Evolutionary conservation across 2,888 invertebrate genomes (phyloP).

Genomic region (Hyalella azteca): DNA sequence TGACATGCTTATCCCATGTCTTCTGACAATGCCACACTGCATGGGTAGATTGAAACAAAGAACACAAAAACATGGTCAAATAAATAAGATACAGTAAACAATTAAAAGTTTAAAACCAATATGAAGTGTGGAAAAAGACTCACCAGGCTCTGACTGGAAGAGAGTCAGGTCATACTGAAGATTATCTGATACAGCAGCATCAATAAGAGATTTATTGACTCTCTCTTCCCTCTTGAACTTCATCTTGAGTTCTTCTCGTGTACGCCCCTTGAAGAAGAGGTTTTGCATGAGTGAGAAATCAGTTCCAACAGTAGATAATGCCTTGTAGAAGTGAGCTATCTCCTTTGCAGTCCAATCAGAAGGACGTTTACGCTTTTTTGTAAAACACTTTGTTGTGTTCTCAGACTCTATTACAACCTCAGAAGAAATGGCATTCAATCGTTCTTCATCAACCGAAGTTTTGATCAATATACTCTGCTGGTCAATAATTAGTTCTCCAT

Average conservation of each 20-base stretch:
- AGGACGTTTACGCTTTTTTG: constrained; percentile 70
- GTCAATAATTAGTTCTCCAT: constrained; percentile 84
- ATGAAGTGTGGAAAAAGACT: too few species aligned
- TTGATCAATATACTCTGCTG: constrained; percentile 82
- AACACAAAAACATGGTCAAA: too few species aligned
- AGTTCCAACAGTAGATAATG: constrained; percentile 85
- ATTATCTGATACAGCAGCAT: constrained; percentile 48
- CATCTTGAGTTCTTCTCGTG: constrained; percentile 81
- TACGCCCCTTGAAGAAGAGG: constrained; percentile 76
- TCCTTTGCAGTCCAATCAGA: constrained; percentile 74
- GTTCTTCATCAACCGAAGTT: constrained; percentile 71
- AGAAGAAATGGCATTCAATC: constrained; percentile 71
- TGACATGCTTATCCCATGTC: too few species aligned
- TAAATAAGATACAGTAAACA: too few species aligned
- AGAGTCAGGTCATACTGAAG: constrained; percentile 57
- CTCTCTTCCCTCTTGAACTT: constrained; percentile 92
- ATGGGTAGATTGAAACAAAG: too few species aligned
- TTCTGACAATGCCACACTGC: too few species aligned
- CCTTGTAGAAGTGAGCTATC: constrained; percentile 70
- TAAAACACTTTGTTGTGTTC: constrained; percentile 63
- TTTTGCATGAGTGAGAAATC: constrained; percentile 90
- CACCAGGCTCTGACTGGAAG: constrained; percentile 56
- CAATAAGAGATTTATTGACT: constrained; percentile 61
- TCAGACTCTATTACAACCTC: constrained; percentile 71
- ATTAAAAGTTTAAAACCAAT: too few species aligned